Base-by-base conservation (phyloP, 2,113 vertebrate genomes). In the Phaethornis superciliosus region DNA sequence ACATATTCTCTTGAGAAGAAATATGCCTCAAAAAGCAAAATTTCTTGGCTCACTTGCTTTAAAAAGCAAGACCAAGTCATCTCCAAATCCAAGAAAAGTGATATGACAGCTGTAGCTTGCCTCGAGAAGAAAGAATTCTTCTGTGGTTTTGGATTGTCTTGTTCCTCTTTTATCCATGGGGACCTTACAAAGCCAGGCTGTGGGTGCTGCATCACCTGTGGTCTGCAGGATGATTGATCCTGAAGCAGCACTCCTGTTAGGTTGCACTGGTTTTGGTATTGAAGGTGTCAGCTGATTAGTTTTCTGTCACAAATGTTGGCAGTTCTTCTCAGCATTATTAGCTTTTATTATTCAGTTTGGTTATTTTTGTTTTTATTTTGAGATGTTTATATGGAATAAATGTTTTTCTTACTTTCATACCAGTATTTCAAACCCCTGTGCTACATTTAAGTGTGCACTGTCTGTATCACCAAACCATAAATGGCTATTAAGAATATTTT, bases 21-120 rank as follows among this genome's bases (percentile, higher is more conserved):
- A 69, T 26, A 7, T 60, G 28, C 85, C 68, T 96, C 40, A 40
- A 40, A 40, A 28, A 94, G 54, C 46, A 77, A 21, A 79, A 55
- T 56, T 84, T 89, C 64, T 89, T 89, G 80, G 54, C 78, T 96
- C 70, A 40, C 33, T 94, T 93, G 54, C 78, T 95, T 81, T 56
- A 71, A 77, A 92, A 94, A 65, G 54, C 32, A 77, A 46, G 42
- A 58, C 22, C 44, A 77, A 65, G 55, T 82, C n/a, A 80, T 69
- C 71, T 83, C n/a, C 51, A 81, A 60, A 83, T 83, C 68, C 86
- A 79, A 17, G 35, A 71, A 51, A 94, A 94, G 51, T 42, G 42
- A 32, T 59, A 63, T 32, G 65, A 84, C 86, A 92, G 88, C 46
- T 94, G 56, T 88, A 86, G 22, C 30, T 84, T 79, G 51, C 74